Conservation (phyloP, 1,140 invertebrate species). For the Heliconius hewitsoni region DNA sequence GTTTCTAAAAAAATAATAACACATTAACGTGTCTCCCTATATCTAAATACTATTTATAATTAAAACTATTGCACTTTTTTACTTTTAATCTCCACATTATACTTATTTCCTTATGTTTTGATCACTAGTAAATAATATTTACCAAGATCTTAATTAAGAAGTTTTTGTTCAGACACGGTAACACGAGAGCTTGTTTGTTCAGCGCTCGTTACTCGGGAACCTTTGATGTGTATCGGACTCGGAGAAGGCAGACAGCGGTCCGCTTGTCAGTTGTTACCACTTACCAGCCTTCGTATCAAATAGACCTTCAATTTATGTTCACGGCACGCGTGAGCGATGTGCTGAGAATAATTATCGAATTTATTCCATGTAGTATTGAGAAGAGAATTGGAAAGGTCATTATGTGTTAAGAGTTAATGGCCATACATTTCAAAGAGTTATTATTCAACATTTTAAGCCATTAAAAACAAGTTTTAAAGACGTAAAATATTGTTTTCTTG, state of each 20-base stretch:
- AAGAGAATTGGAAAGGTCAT: constrained; percentile 56
- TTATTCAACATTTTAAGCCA: not conserved
- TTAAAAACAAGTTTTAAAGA: constrained; percentile 11
- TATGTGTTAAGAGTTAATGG: constrained; percentile 40
- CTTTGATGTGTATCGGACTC: constrained; percentile 49
- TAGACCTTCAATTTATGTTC: constrained; percentile 67
- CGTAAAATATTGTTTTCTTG: not conserved
- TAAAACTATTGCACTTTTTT: not conserved
- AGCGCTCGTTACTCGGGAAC: constrained; percentile 50
- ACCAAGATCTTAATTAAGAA: not conserved
- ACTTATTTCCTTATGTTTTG: not conserved
- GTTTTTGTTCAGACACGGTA: constrained; percentile 14
- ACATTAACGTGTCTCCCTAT: not conserved
- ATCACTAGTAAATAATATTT: not conserved
- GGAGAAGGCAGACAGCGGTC: constrained; percentile 53
- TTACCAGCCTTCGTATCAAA: constrained; percentile 48
- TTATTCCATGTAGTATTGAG: constrained; percentile 52
- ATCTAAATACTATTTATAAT: too few species aligned
- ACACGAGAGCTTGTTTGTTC: constrained; percentile 33
- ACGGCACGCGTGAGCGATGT: constrained; percentile 55
- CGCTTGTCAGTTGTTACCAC: constrained; percentile 64
- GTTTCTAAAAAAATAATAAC: not conserved
- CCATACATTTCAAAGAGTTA: not conserved
- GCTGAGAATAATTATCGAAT: constrained; percentile 51
- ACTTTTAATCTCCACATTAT: not conserved